Conservation (phyloP, 2,113 vertebrate species). For the Austrofundulus limnaeus region DNA sequence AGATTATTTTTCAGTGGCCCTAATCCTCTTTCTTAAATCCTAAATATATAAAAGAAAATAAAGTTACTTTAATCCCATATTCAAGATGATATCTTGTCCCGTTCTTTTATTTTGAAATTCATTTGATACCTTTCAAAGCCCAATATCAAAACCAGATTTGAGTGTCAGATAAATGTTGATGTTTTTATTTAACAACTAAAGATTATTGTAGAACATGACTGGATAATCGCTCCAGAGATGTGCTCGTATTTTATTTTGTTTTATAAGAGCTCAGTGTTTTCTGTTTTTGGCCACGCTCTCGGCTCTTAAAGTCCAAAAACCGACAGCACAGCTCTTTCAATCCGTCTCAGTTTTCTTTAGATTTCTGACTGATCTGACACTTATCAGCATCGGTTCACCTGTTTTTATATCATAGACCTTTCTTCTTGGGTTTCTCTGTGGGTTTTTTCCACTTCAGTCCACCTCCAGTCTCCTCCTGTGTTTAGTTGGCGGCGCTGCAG, state of each 20-base stretch:
- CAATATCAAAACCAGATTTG: too few species aligned
- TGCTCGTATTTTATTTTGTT: too few species aligned
- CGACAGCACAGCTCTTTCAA: conserved; percentile 2
- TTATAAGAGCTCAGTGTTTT: not conserved
- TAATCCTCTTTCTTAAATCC: too few species aligned
- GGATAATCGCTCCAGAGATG: not conserved
- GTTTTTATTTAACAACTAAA: too few species aligned
- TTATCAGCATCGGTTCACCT: conserved; percentile 5
- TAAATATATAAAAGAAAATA: too few species aligned
- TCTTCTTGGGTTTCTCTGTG: conserved; percentile 6
- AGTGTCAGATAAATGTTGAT: too few species aligned
- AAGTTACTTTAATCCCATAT: too few species aligned
- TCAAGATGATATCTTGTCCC: too few species aligned
- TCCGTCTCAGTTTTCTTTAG: conserved; percentile 11
- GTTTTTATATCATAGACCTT: conserved; percentile 12
- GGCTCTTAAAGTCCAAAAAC: not conserved
- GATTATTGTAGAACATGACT: too few species aligned
- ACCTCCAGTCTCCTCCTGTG: not conserved
- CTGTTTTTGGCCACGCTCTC: not conserved
- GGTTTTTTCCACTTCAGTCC: conserved; percentile 11
- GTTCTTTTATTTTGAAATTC: too few species aligned
- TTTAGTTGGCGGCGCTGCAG: conserved; percentile 41
- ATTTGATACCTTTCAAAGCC: too few species aligned
- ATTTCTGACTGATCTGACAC: conserved; percentile 7
- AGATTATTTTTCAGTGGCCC: too few species aligned